phyloP scores from a whole-genome alignment of 2,888 invertebrate genomes.

The Hypsopygia costalis region DNA sequence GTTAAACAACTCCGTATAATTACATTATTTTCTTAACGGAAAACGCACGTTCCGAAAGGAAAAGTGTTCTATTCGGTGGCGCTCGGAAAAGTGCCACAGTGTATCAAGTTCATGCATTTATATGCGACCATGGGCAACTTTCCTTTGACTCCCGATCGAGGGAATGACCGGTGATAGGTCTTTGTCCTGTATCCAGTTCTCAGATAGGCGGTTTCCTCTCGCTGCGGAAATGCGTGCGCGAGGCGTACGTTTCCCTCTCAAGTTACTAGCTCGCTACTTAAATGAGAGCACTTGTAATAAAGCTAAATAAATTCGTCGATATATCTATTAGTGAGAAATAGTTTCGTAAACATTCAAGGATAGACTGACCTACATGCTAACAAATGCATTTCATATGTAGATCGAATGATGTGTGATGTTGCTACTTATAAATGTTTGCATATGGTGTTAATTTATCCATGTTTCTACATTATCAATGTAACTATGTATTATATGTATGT shows the following conservation, averaged over 20 bases:
- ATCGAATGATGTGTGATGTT: not conserved
- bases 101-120: slow-evolving; percentile 77
- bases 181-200: slow-evolving; percentile 72
- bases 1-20: slow-evolving; percentile 29
- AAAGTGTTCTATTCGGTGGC: slow-evolving; percentile 58
- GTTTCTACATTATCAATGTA: too few relatives aligned
- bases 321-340: not conserved
- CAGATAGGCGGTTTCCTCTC: slow-evolving; percentile 42
- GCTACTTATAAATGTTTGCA: too few relatives aligned
- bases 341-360: not conserved
- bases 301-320: not conserved
- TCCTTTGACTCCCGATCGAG: slow-evolving; percentile 65
- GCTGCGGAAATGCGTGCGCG: slow-evolving; percentile 37
- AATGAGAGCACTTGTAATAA: slow-evolving; percentile 1
- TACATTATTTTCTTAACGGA: slow-evolving; percentile 50
- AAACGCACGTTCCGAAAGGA: slow-evolving; percentile 53
- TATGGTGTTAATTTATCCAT: too few relatives aligned
- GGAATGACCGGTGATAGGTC: slow-evolving; percentile 73
- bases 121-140: slow-evolving; percentile 64
- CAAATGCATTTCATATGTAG: not conserved
- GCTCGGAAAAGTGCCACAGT: slow-evolving; percentile 63
- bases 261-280: slow-evolving; percentile 1
- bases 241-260: slow-evolving; percentile 5
- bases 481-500: too few relatives aligned
- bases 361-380: not conserved